Percentiles rank a stretch among this genome's conserved stretches.
Conservation (phyloP, 2,113 vertebrate genomes). For the Ciconia stormi region DNA sequence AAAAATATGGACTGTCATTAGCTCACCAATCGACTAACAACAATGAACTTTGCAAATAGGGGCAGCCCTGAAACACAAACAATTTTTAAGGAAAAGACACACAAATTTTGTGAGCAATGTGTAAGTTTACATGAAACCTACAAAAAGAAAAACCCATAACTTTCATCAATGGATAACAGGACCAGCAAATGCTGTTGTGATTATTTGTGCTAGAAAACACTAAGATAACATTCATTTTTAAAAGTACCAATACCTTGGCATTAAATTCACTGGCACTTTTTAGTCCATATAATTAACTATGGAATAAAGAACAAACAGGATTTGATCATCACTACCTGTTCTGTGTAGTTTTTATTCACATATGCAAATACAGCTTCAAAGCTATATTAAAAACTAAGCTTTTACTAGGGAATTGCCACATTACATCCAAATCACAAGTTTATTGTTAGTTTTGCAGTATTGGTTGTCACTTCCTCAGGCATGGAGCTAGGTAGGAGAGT, state of each 20-base stretch:
- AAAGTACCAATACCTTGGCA: not conserved
- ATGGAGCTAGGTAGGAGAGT: fast-evolving
- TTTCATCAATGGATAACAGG: not conserved
- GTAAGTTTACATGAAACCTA: not conserved
- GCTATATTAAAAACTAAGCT: not conserved
- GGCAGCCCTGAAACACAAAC: not conserved
- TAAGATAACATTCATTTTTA: not conserved
- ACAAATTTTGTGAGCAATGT: not conserved
- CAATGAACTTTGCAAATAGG: not conserved
- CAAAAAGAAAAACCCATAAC: not conserved
- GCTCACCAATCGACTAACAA: not conserved
- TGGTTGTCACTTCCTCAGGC: not conserved
- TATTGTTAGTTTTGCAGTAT: not conserved
- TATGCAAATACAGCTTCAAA: not conserved
- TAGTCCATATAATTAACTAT: constrained; percentile 34
- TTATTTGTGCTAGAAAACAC: not conserved
- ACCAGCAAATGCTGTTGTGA: not conserved
- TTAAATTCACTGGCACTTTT: not conserved
- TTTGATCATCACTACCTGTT: not conserved
- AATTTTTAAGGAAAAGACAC: not conserved
- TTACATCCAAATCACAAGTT: not conserved
- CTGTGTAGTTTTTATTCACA: not conserved
- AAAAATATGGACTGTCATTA: not conserved
- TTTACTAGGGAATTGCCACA: not conserved
- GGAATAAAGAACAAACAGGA: not conserved